These are phyloP conservation scores for Microtus oregoni DNA, from an alignment of 2,113 vertebrate species.

Conservation along the genomic window DNA sequence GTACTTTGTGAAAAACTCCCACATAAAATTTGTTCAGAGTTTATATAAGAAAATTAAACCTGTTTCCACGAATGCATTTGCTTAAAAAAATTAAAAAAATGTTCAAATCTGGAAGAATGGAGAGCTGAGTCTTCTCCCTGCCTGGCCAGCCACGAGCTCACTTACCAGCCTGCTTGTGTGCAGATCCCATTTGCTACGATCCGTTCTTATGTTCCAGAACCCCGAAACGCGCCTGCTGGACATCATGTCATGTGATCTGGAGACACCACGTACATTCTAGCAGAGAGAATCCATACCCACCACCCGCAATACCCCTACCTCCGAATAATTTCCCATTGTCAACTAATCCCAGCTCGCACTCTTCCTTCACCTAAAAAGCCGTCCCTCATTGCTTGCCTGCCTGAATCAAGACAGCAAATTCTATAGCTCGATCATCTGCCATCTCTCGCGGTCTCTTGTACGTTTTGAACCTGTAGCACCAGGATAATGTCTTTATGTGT, in stretches of 20 bases:
- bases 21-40: constrained; percentile 42
- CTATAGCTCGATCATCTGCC: background rate
- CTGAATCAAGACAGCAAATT: constrained; percentile 48
- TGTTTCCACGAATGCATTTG: constrained; percentile 24
- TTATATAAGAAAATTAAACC: constrained; percentile 58
- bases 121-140: background rate
- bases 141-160: background rate
- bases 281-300: background rate
- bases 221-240: background rate
- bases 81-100: background rate
- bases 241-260: constrained; percentile 7
- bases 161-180: background rate
- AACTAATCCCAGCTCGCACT: background rate
- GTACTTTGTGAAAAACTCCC: constrained; percentile 47
- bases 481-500: background rate
- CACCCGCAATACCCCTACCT: background rate
- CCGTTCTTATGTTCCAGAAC: background rate
- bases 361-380: background rate
- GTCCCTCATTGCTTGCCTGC: constrained; percentile 7
- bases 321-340: background rate
- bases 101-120: background rate
- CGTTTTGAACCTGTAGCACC: background rate
- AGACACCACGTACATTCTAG: constrained; percentile 7
- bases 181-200: background rate
- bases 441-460: background rate